Evolutionary conservation across 2,113 vertebrate genomes (phyloP).

Genomic region (Anseranas semipalmata): DNA sequence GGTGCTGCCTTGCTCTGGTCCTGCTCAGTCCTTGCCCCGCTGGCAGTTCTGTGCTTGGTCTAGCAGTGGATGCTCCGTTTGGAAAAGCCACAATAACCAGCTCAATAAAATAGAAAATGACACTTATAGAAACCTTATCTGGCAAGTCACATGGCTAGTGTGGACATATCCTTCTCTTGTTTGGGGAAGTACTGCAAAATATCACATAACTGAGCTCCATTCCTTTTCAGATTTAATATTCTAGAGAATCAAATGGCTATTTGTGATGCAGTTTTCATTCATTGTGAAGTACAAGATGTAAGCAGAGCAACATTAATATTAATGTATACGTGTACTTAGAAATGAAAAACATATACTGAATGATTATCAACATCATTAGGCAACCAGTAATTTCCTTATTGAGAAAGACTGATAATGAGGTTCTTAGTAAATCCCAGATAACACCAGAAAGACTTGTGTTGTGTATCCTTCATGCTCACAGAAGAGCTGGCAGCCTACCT

Average conservation of each 20-base stretch:
- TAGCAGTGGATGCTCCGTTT: not conserved
- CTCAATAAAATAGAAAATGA: not conserved
- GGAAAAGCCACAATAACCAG: accelerated
- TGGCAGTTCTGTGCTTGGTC: not conserved
- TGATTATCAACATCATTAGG: slow-evolving; percentile 8
- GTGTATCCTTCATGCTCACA: not conserved
- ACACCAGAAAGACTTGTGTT: not conserved
- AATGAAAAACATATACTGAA: slow-evolving; percentile 5
- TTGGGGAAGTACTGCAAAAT: not conserved
- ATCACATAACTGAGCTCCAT: not conserved
- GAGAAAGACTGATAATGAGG: not conserved
- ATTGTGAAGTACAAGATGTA: not conserved
- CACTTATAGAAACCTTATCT: not conserved
- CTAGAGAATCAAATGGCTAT: not conserved
- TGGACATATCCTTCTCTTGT: not conserved
- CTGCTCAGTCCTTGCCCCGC: not conserved
- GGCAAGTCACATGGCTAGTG: accelerated
- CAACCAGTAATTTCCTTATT: not conserved
- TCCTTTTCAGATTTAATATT: not conserved
- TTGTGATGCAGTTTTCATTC: not conserved
- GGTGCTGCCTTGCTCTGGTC: accelerated
- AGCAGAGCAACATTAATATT: slow-evolving; percentile 11
- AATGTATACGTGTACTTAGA: not conserved
- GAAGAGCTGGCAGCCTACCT: not conserved
- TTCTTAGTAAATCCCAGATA: not conserved